A percentile compares a stretch with the other conserved stretches of the same genome.
Evolutionary conservation across 2,888 invertebrate genomes (phyloP).

Genomic region (Venusia cambrica): DNA sequence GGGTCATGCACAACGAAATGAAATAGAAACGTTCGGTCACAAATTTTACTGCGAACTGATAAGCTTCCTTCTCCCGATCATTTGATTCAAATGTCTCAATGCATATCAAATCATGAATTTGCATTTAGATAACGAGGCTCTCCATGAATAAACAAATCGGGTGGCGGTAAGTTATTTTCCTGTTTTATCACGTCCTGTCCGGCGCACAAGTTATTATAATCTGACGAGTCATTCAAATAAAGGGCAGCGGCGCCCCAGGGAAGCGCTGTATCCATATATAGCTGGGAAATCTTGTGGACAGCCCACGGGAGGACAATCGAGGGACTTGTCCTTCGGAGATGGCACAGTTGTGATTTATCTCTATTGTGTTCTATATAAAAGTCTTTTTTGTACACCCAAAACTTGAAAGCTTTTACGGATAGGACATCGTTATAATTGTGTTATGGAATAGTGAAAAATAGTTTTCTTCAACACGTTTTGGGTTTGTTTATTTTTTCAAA

Average conservation of each 20-base stretch:
- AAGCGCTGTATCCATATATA: constrained; percentile 39
- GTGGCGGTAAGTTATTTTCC: constrained; percentile 30
- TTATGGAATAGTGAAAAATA: constrained; percentile 12
- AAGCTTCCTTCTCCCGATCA: constrained; percentile 13
- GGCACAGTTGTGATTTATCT: constrained; percentile 46
- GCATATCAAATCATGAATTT: constrained; percentile 28
- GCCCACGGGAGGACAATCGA: constrained; percentile 44
- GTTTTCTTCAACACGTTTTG: no score
- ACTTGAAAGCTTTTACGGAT: constrained; percentile 37
- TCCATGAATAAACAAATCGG: constrained; percentile 23
- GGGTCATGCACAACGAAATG: not conserved
- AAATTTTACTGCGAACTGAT: constrained; percentile 10
- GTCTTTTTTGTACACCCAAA: constrained; percentile 41
- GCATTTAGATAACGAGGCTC: constrained; percentile 27
- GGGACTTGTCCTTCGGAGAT: constrained; percentile 41
- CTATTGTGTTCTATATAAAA: constrained; percentile 45
- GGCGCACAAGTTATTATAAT: constrained; percentile 47
- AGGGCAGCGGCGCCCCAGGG: constrained; percentile 37
- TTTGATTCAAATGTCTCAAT: constrained; percentile 25
- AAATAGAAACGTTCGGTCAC: constrained; percentile 5
- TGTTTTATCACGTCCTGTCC: constrained; percentile 32
- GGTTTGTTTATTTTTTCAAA: no score
- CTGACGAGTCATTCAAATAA: constrained; percentile 49
- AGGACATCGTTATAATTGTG: constrained; percentile 12
- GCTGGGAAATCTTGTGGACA: constrained; percentile 43